phyloP scores from a whole-genome alignment of 1,140 invertebrate species.

The Drosophila kanapiae region DNA sequence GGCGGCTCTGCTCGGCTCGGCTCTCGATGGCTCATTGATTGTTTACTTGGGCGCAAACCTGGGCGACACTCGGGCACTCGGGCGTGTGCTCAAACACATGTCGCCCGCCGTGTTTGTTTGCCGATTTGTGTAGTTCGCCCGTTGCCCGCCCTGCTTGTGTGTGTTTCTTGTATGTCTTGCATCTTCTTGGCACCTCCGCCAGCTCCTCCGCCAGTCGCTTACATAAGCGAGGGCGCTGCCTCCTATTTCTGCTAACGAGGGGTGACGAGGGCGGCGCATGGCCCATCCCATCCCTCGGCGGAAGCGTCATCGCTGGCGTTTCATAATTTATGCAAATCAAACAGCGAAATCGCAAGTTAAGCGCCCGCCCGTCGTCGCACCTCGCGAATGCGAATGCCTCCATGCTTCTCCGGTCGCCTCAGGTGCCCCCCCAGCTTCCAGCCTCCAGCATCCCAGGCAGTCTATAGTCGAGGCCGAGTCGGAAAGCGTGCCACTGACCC shows the following conservation, averaged over 20 bases:
- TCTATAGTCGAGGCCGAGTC: slow-evolving; percentile 20
- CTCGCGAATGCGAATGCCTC: slow-evolving; percentile 39
- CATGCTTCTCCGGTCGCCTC: background rate
- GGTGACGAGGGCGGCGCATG: slow-evolving; percentile 6
- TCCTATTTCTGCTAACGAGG: slow-evolving; percentile 27
- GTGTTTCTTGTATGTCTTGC: slow-evolving; percentile 11
- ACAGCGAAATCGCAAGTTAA: slow-evolving; percentile 52
- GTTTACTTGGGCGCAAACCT: slow-evolving; percentile 60
- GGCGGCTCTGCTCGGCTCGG: slow-evolving; percentile 8
- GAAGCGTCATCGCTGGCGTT: slow-evolving; percentile 57
- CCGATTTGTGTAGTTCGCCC: slow-evolving; percentile 66
- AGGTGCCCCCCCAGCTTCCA: slow-evolving; percentile 14
- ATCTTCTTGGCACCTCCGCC: slow-evolving; percentile 51
- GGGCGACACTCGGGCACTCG: slow-evolving; percentile 28
- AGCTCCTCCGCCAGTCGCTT: slow-evolving; percentile 32
- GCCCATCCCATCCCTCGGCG: slow-evolving; percentile 59
- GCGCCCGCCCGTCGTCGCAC: slow-evolving; percentile 14
- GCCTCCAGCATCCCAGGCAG: background rate
- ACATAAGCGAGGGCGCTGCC: slow-evolving; percentile 52
- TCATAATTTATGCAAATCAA: slow-evolving; percentile 73
- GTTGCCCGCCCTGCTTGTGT: slow-evolving; percentile 33
- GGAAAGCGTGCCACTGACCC: slow-evolving; percentile 76
- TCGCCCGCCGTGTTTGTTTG: slow-evolving; percentile 49
- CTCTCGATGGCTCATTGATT: slow-evolving; percentile 57
- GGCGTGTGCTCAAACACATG: slow-evolving; percentile 33